Conservation (phyloP, 64 coral and sea anemone species). For the Stylophora pistillata region DNA sequence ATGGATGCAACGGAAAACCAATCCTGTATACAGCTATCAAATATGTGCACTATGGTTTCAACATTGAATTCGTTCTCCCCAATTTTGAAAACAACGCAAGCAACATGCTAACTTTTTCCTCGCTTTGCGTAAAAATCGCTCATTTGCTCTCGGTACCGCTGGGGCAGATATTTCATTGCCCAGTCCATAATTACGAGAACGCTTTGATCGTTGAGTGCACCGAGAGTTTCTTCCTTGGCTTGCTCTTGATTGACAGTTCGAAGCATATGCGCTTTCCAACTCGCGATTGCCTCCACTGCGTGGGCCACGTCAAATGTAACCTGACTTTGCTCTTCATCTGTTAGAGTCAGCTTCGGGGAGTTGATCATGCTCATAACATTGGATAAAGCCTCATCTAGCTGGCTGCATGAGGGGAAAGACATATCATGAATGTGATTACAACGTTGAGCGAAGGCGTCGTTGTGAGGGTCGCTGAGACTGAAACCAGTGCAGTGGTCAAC, state of each 20-base stretch:
- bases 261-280: constrained; percentile 33
- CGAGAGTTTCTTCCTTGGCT: constrained; percentile 25
- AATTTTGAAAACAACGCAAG: constrained; percentile 47
- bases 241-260: constrained; percentile 83
- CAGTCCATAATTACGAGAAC: constrained; percentile 58
- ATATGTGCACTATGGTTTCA: constrained; percentile 67
- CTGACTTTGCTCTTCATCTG: background rate
- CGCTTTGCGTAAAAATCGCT: constrained; percentile 52
- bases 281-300: background rate
- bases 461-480: background rate
- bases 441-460: background rate
- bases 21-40: constrained; percentile 55
- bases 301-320: constrained; percentile 7
- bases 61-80: constrained; percentile 48
- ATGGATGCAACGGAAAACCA: constrained; percentile 37
- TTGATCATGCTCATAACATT: constrained; percentile 17
- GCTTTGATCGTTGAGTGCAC: constrained; percentile 7
- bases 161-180: constrained; percentile 53
- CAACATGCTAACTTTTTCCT: constrained; percentile 51
- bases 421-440: constrained; percentile 1
- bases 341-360: background rate
- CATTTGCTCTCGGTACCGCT: constrained; percentile 49
- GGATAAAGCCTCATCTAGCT: background rate
- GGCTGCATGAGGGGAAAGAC: background rate
- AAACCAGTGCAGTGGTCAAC: constrained; percentile 1